Evolutionary conservation across 2,797 vertebrate species (phyloP), one percentile per base, ranked within the genome.

Genomic region (Stomatorhinus walkeri): DNA sequence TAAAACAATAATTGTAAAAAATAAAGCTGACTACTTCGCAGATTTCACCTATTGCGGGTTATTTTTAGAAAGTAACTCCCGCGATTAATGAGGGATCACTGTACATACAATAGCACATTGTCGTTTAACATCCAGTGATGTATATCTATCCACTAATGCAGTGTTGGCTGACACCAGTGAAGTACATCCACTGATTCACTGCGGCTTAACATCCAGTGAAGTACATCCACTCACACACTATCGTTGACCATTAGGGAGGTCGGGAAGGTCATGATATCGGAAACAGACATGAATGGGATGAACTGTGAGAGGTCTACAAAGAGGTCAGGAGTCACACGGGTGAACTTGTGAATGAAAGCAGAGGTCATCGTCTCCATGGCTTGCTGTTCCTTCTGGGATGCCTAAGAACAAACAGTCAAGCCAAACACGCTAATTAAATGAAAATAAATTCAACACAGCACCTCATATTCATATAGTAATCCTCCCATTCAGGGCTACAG

Each of bases 231-330:
- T 96, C 94, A 98, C 97, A 97, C 97, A 0, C 95, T 98, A 92
- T 97, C 96, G 0, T 98, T 98, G 94, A 96, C 95, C 89, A 98
- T 93, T 89, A 98, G 94, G 1, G 96, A 96, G 0, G 96, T 94
- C 0, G 97, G 97, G 88, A 98, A 97, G 91, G 94, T 97, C 95
- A 96, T 95, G 87, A 98, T 97, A 92, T 98, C 97, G 2, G 97
- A 96, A 81, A 97, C 96, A 0, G 97, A 97, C 97, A 98, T 95
- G 92, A 97, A 98, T 46, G 97, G 97, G 79, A 98, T 96, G 93
- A 98, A 97, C 86, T 97, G 97, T 9, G 96, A 97, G 89, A 98
- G 94, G 91, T 98, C 97, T 8, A 97, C 95, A 87, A 98, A 98
- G 88, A 98, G 94, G 91, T 98, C 97, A 8, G 97, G 97, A 36